These are phyloP conservation scores for Eupithecia inturbata DNA, from an alignment of 2,888 invertebrate species.

Conservation along the genomic window DNA sequence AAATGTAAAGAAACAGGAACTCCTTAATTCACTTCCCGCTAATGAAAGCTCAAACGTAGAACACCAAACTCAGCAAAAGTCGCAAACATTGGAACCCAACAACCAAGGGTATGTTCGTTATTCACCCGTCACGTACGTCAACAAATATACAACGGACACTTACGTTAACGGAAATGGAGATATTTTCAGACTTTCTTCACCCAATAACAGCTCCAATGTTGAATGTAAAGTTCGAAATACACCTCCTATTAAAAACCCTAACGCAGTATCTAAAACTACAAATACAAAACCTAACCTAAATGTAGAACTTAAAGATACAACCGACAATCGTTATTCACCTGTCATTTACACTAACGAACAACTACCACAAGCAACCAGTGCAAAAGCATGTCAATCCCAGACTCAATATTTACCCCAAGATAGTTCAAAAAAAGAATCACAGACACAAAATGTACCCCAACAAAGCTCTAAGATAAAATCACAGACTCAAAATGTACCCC, in stretches of 20 bases:
- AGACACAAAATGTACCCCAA: background rate
- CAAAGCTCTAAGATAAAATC: background rate
- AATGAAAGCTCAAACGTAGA: background rate
- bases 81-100: background rate
- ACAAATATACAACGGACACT: background rate
- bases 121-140: slow-evolving; percentile 8
- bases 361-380: background rate
- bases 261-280: background rate
- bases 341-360: background rate
- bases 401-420: background rate
- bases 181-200: background rate
- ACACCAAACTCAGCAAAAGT: background rate
- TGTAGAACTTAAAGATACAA: background rate
- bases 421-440: background rate
- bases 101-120: background rate
- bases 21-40: background rate
- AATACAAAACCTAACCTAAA: background rate
- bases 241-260: background rate
- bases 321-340: slow-evolving; percentile 1
- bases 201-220: background rate
- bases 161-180: background rate
- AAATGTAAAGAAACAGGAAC: background rate
- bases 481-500: background rate
- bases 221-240: background rate
- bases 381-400: background rate